A percentile compares a stretch with the other conserved stretches of the same genome.
Evolutionary conservation across 1,140 invertebrate genomes (phyloP).

Genomic region (Gonioctena quinquepunctata): DNA sequence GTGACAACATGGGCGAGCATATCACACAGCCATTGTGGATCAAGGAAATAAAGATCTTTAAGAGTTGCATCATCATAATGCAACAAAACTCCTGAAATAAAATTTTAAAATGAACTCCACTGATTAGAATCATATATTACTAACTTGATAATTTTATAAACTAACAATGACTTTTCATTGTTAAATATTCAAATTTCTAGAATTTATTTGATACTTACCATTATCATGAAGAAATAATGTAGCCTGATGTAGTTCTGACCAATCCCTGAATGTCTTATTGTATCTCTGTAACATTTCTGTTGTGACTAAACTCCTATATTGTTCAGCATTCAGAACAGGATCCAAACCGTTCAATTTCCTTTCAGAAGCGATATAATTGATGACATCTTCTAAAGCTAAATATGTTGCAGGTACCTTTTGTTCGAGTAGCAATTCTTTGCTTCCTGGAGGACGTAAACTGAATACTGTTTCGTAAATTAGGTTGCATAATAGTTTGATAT

Average conservation of each 20-base stretch:
- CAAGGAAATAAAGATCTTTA: conserved; percentile 88
- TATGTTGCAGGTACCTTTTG: conserved; percentile 97
- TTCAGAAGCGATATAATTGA: conserved; percentile 79
- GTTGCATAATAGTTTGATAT: conserved; percentile 89
- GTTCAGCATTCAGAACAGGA: conserved; percentile 86
- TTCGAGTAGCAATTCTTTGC: conserved; percentile 87
- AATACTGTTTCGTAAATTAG: conserved; percentile 94
- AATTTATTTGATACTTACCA: conserved; percentile 71
- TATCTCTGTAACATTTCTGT: conserved; percentile 69
- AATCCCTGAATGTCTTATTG: conserved; percentile 80
- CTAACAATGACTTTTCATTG: too few relatives aligned
- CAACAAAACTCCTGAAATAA: conserved; percentile 79
- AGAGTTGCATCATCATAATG: conserved; percentile 97
- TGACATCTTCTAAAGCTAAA: conserved; percentile 90
- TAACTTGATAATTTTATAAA: too few relatives aligned
- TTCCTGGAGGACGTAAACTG: conserved; percentile 84
- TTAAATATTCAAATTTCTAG: too few relatives aligned
- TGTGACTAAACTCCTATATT: conserved; percentile 76
- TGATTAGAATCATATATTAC: too few relatives aligned
- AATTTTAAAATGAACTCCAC: too few relatives aligned
- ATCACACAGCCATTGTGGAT: conserved; percentile 98
- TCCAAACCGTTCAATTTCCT: conserved; percentile 68
- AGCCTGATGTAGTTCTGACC: conserved; percentile 90
- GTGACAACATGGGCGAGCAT: conserved; percentile 96
- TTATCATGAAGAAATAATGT: conserved; percentile 97